Evolutionary conservation across 2,797 vertebrate genomes (phyloP).

Genomic region (Lutjanus campechanus): DNA sequence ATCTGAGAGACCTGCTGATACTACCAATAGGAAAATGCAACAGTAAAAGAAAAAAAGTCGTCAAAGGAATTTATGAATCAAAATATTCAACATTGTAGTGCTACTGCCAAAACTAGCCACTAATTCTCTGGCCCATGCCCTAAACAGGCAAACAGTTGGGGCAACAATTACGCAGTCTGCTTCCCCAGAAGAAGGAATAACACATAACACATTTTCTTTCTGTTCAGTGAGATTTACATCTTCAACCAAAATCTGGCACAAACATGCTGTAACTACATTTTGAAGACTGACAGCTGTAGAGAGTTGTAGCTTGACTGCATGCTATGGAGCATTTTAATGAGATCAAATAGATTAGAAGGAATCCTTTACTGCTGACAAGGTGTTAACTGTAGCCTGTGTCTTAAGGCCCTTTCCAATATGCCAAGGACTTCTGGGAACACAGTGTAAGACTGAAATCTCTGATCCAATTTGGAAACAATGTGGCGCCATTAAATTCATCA

Average conservation of each 20-base stretch:
- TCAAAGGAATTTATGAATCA: background rate
- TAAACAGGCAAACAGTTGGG: background rate
- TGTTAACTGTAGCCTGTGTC: slow-evolving; percentile 59
- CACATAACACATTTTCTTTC: background rate
- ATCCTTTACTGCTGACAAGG: slow-evolving; percentile 78
- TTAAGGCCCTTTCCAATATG: slow-evolving; percentile 45
- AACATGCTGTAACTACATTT: slow-evolving; percentile 18
- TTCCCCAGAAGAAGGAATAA: background rate
- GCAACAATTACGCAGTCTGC: background rate
- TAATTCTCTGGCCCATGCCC: background rate
- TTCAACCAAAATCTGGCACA: slow-evolving; percentile 2
- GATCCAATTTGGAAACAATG: slow-evolving; percentile 54
- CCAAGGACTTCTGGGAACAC: slow-evolving; percentile 51
- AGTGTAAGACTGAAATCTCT: slow-evolving; percentile 37
- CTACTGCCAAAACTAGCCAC: background rate
- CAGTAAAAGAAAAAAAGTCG: background rate
- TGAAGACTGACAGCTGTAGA: slow-evolving; percentile 35
- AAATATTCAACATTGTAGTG: background rate
- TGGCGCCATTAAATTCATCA: slow-evolving; percentile 45
- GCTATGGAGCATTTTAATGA: slow-evolving; percentile 69
- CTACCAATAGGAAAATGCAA: background rate
- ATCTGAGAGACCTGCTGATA: background rate
- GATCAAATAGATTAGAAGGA: slow-evolving; percentile 73
- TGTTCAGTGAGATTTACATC: background rate
- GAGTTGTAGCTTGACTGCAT: slow-evolving; percentile 8